These are phyloP conservation scores for Borostomias antarcticus DNA, from an alignment of 2,797 vertebrate genomes.

Conservation along the genomic window DNA sequence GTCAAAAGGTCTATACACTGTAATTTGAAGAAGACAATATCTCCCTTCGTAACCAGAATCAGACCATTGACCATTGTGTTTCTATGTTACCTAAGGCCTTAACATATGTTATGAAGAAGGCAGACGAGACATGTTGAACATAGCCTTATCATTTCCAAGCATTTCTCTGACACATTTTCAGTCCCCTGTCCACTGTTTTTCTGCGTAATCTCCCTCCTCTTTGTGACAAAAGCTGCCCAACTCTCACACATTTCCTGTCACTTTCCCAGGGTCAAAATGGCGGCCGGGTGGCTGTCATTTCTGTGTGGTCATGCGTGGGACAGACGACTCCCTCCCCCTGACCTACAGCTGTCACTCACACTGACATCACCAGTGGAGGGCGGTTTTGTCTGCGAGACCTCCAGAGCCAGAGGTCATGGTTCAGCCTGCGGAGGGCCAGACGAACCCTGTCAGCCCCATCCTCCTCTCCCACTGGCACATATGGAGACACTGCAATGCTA, in stretches of 20 bases:
- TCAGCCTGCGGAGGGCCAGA: constrained; percentile 49
- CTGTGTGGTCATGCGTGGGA: constrained; percentile 65
- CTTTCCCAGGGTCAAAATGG: constrained; percentile 48
- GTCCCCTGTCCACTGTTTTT: too few species aligned
- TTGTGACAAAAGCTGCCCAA: constrained; percentile 31
- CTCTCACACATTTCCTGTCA: constrained; percentile 52
- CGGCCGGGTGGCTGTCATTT: constrained; percentile 38
- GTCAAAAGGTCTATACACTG: background rate
- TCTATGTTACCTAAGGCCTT: too few species aligned
- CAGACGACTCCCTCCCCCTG: constrained; percentile 47
- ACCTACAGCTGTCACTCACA: constrained; percentile 69
- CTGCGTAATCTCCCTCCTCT: background rate
- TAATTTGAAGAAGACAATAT: background rate
- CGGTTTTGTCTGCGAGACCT: constrained; percentile 53
- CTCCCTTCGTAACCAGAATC: too few species aligned
- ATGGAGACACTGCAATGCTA: constrained; percentile 24
- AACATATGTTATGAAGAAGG: too few species aligned
- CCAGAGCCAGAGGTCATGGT: constrained; percentile 60
- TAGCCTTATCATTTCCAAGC: background rate
- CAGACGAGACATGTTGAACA: constrained; percentile 3
- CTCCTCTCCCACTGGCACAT: constrained; percentile 16
- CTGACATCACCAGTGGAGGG: constrained; percentile 49
- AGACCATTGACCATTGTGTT: too few species aligned
- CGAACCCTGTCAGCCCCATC: constrained; percentile 35
- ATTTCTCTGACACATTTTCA: background rate